Conservation (phyloP, 2,113 vertebrate species). For the Myanophis thanlyinensis region DNA sequence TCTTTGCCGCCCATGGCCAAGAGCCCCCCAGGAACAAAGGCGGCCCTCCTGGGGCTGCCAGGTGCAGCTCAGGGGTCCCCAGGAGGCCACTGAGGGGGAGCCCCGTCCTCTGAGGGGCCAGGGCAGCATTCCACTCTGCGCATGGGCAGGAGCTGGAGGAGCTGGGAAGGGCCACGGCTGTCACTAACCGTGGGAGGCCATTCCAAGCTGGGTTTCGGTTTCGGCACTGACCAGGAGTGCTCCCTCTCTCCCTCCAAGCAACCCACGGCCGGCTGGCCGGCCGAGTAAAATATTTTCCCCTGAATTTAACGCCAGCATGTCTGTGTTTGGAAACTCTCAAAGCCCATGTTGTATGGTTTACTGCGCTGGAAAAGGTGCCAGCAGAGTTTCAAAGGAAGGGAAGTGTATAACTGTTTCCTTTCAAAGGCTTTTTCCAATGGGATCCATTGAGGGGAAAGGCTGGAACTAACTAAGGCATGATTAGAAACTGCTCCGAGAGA, state of each 20-base stretch:
- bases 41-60: neutral
- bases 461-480: constrained; percentile 86
- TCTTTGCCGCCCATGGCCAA: neutral
- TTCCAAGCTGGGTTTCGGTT: constrained; percentile 66
- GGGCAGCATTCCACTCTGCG: constrained; percentile 15
- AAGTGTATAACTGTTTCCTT: constrained; percentile 85
- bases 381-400: constrained; percentile 83
- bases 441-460: constrained; percentile 82
- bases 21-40: neutral
- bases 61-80: neutral
- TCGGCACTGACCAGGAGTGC: constrained; percentile 72
- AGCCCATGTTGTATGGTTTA: constrained; percentile 84
- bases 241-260: constrained; percentile 55
- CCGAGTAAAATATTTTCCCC: constrained; percentile 80
- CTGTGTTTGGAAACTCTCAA: constrained; percentile 82
- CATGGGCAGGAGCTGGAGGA: constrained; percentile 26
- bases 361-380: constrained; percentile 83
- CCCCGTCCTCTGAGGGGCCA: neutral
- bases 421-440: constrained; percentile 79
- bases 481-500: constrained; percentile 82
- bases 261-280: constrained; percentile 48
- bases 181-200: no score
- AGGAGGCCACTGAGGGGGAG: neutral
- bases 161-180: constrained; percentile 15
- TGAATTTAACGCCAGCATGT: constrained; percentile 80